Percentiles rank a stretch among this genome's conserved stretches.
Conservation (phyloP, 2,888 invertebrate genomes). For the Hyposoter dolosus region DNA sequence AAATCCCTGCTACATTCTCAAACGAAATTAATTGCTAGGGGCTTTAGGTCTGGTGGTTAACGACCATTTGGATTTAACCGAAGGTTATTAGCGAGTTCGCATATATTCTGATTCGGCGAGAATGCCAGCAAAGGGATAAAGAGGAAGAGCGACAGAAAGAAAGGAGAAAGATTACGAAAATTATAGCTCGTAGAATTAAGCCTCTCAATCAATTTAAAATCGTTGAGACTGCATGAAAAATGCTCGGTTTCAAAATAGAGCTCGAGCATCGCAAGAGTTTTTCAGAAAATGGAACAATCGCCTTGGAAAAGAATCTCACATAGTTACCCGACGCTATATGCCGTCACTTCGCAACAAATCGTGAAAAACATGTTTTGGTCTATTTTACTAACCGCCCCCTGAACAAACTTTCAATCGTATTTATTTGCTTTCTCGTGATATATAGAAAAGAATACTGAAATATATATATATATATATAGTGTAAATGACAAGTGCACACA, state of each 20-base stretch:
- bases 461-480: neutral
- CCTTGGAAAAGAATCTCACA: neutral
- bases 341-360: neutral
- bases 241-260: neutral
- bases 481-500: constrained; percentile 13
- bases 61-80: constrained; percentile 26
- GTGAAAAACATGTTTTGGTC: neutral
- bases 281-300: neutral
- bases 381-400: neutral
- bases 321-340: neutral
- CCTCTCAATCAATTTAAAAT: constrained; percentile 2
- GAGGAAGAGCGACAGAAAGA: neutral
- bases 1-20: constrained; percentile 51
- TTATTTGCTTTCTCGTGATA: constrained; percentile 34
- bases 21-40: constrained; percentile 50
- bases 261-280: neutral
- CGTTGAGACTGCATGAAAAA: neutral
- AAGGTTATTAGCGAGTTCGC: constrained; percentile 25
- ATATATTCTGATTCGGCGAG: neutral
- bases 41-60: constrained; percentile 34
- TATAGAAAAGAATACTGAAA: neutral
- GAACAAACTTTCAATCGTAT: constrained; percentile 31
- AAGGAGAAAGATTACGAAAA: neutral
- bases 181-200: neutral
- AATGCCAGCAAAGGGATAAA: neutral